These are phyloP conservation scores for Noctua comes DNA, from an alignment of 2,888 invertebrate genomes.

Conservation along the genomic window DNA sequence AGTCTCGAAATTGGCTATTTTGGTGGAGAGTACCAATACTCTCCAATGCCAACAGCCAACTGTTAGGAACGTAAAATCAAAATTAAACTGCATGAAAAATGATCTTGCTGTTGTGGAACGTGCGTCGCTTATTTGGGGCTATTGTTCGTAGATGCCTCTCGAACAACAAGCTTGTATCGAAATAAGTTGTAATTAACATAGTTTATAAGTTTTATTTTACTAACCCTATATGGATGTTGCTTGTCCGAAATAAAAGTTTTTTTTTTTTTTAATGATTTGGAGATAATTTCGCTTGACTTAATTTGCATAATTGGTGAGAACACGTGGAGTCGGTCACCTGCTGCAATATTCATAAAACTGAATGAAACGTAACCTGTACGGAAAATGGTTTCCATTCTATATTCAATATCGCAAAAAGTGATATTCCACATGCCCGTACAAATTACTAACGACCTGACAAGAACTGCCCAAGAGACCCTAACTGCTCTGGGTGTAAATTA, in stretches of 20 bases:
- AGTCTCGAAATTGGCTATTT: constrained; percentile 48
- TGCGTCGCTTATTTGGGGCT: not conserved
- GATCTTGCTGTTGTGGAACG: not conserved
- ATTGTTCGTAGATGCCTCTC: too few species aligned
- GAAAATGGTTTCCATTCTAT: not conserved
- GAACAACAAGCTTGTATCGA: too few species aligned
- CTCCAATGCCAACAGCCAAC: not conserved
- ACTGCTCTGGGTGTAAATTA: not conserved
- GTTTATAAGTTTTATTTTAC: too few species aligned
- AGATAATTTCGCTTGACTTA: not conserved
- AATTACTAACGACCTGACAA: not conserved
- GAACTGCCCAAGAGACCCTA: not conserved
- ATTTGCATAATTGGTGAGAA: not conserved
- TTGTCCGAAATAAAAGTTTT: too few species aligned
- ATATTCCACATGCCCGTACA: not conserved
- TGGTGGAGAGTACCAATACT: not conserved
- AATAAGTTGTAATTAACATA: too few species aligned
- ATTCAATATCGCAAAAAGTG: not conserved
- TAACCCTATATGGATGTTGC: too few species aligned
- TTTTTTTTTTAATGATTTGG: too few species aligned
- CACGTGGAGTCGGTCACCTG: not conserved
- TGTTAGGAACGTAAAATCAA: constrained; percentile 2
- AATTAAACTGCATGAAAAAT: constrained; percentile 22
- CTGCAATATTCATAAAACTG: not conserved
- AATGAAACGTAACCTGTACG: not conserved